Conservation (phyloP, 2,797 vertebrate species). For the Poecile montanus region DNA sequence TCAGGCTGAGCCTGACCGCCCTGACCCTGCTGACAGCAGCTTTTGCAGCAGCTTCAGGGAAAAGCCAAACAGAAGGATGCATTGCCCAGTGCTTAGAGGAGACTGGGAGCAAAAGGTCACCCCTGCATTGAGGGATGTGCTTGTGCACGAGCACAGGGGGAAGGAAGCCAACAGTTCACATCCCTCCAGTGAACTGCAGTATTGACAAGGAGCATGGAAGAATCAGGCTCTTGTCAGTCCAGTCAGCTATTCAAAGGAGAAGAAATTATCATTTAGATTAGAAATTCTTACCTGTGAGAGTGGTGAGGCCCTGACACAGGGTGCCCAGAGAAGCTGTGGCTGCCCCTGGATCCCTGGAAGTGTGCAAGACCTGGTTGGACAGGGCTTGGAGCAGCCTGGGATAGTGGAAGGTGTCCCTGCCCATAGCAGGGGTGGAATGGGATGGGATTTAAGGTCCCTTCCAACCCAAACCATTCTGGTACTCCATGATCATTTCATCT, state of each 20-base stretch:
- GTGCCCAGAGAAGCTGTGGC: background rate
- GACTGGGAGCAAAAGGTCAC: background rate
- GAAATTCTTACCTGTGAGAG: background rate
- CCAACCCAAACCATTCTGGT: background rate
- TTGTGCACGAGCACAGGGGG: background rate
- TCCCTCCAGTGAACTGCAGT: background rate
- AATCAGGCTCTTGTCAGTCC: background rate
- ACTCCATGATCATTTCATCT: background rate
- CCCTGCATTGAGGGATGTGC: background rate
- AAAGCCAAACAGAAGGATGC: background rate
- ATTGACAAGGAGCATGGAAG: background rate
- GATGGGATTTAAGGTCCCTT: background rate
- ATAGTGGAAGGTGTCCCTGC: background rate
- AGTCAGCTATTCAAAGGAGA: background rate
- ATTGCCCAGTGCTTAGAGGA: background rate
- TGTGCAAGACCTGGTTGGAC: background rate
- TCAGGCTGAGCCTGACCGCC: background rate
- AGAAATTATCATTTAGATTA: background rate
- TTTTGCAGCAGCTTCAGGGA: conserved; percentile 19
- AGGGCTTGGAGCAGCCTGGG: background rate
- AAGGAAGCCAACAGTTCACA: background rate
- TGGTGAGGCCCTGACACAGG: background rate
- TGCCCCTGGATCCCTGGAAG: background rate
- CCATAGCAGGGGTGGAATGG: background rate
- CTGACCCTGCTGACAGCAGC: conserved; percentile 45